These are phyloP conservation scores for chimpanzee (Pan troglodytes) DNA, from an alignment of 2,113 vertebrate species.

Conservation along the genomic window NHGRI_mPanTro3-v2.1_pri NC_072407.2:111849501-111850000, in stretches of 20 bases:
- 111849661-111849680: slow-evolving; percentile 42
- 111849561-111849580: slow-evolving; percentile 61
- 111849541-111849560: neutral
- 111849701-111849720: neutral
- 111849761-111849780: neutral
- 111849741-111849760: neutral
- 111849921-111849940: slow-evolving; percentile 4
- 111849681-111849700: neutral
- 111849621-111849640: slow-evolving; percentile 60
- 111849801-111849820: neutral
- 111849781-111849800: neutral
- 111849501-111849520: neutral
- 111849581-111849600: slow-evolving; percentile 64
- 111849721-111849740: neutral
- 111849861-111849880: slow-evolving; percentile 8
- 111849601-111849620: slow-evolving; percentile 49
- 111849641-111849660: slow-evolving; percentile 60
- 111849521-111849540: slow-evolving; percentile 41
- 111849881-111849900: slow-evolving; percentile 3
- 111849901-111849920: slow-evolving; percentile 4
- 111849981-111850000: neutral
- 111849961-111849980: neutral
- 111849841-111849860: neutral
- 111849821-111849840: neutral
- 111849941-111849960: neutral